phyloP scores from a whole-genome alignment of 2,113 vertebrate species.

The Riparia riparia region DNA sequence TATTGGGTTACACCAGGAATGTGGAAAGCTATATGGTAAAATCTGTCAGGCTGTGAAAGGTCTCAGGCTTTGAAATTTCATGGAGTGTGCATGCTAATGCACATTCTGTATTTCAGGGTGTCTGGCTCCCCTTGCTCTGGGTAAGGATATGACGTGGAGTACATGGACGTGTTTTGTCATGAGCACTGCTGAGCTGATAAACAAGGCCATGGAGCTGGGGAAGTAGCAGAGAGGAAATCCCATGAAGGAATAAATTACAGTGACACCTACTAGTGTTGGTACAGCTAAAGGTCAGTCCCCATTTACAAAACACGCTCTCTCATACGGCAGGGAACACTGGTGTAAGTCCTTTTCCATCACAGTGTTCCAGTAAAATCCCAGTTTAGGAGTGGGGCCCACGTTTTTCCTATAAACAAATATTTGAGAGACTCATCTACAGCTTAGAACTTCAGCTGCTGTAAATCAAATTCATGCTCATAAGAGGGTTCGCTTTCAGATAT shows the following conservation, averaged over 20 bases:
- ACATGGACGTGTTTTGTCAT: background rate
- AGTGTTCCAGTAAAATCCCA: background rate
- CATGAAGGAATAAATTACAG: background rate
- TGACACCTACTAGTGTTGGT: background rate
- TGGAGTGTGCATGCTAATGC: constrained; percentile 34
- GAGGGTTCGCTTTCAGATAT: background rate
- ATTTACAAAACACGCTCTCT: background rate
- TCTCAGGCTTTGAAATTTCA: constrained; percentile 53
- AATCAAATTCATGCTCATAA: background rate
- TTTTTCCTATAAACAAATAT: background rate
- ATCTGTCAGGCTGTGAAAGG: constrained; percentile 39
- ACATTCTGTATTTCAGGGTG: constrained; percentile 33
- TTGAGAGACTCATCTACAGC: background rate
- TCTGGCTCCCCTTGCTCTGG: background rate
- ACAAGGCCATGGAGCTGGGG: background rate
- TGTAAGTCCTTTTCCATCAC: background rate
- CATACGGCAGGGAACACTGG: fast-evolving
- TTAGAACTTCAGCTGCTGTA: background rate
- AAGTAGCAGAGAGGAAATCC: background rate
- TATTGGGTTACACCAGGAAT: constrained; percentile 59
- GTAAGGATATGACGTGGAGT: background rate
- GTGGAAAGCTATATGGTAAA: constrained; percentile 55
- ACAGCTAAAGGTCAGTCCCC: background rate
- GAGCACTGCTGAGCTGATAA: background rate
- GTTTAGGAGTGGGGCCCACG: background rate